These are phyloP conservation scores for Phrynocephalus versicolor DNA, from an alignment of 2,113 vertebrate genomes.

Conservation along the genomic window DNA sequence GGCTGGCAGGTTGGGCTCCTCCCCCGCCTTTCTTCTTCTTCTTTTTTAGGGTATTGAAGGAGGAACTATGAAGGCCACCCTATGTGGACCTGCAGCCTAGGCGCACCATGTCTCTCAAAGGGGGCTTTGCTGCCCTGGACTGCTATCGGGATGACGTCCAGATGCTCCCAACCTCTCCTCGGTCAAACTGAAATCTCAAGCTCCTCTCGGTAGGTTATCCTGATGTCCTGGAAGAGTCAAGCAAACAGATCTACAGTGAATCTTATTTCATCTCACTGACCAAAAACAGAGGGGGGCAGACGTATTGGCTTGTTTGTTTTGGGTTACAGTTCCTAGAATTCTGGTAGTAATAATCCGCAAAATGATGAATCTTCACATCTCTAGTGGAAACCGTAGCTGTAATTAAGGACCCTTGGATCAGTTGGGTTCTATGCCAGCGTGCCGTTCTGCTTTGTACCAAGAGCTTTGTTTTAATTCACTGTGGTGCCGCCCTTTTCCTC, in stretches of 20 bases:
- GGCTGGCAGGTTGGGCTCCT: no score
- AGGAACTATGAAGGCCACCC: no score
- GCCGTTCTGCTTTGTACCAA: slow-evolving; percentile 39
- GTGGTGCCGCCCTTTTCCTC: slow-evolving; percentile 16
- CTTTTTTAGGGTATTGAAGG: no score
- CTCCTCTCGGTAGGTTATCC: slow-evolving; percentile 9
- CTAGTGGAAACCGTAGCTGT: slow-evolving; percentile 26
- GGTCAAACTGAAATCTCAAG: neutral
- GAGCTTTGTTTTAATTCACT: slow-evolving; percentile 6
- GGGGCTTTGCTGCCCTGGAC: neutral
- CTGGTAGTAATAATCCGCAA: no score
- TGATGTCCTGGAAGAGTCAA: slow-evolving; percentile 8
- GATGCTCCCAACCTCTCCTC: neutral
- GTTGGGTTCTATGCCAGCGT: slow-evolving; percentile 35
- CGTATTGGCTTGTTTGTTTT: no score
- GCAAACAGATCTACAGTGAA: slow-evolving; percentile 1
- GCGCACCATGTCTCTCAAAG: neutral
- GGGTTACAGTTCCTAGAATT: neutral
- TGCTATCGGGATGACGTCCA: neutral
- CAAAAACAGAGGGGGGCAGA: neutral
- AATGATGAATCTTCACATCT: neutral
- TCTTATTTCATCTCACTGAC: slow-evolving; percentile 16
- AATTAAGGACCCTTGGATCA: no score
- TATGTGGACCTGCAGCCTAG: no score
- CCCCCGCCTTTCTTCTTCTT: no score